A percentile compares a stretch with the other conserved stretches of the same genome.
Evolutionary conservation across 2,888 invertebrate species (phyloP).

Genomic region (Cosmopolites sordidus): DNA sequence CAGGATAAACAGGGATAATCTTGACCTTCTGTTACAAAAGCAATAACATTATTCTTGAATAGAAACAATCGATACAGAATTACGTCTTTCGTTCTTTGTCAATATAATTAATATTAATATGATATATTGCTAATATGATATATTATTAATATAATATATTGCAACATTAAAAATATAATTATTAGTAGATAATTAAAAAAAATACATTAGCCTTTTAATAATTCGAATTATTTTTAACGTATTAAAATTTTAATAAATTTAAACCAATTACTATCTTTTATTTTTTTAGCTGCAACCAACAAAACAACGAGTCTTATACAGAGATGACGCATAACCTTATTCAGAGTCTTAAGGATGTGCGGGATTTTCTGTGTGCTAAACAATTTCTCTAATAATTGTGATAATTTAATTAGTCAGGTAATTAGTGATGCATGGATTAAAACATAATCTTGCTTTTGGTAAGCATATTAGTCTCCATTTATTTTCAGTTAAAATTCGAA

Average conservation of each 20-base stretch:
- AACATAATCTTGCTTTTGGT: too few relatives aligned
- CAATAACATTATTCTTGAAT: too few relatives aligned
- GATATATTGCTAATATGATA: too few relatives aligned
- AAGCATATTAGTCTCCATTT: conserved; percentile 29
- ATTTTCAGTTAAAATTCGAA: conserved; percentile 38
- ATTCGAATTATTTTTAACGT: too few relatives aligned
- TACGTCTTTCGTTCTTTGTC: not conserved
- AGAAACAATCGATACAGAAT: too few relatives aligned
- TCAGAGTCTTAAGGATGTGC: conserved; percentile 32
- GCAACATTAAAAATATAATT: too few relatives aligned
- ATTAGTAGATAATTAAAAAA: too few relatives aligned
- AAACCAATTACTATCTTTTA: too few relatives aligned
- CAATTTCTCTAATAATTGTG: conserved; percentile 16
- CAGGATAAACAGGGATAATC: conserved; percentile 40
- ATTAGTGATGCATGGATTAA: not conserved
- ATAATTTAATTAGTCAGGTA: conserved; percentile 24
- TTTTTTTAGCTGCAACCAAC: not conserved
- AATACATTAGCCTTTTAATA: too few relatives aligned
- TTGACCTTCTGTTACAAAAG: conserved; percentile 37
- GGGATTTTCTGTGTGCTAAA: conserved; percentile 39
- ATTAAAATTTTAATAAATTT: too few relatives aligned
- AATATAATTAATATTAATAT: not conserved
- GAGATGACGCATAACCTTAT: conserved; percentile 12
- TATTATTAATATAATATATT: too few relatives aligned
- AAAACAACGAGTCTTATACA: not conserved